phyloP scores from a whole-genome alignment of 2,888 invertebrate species.

The Clitarchus hookeri region DNA sequence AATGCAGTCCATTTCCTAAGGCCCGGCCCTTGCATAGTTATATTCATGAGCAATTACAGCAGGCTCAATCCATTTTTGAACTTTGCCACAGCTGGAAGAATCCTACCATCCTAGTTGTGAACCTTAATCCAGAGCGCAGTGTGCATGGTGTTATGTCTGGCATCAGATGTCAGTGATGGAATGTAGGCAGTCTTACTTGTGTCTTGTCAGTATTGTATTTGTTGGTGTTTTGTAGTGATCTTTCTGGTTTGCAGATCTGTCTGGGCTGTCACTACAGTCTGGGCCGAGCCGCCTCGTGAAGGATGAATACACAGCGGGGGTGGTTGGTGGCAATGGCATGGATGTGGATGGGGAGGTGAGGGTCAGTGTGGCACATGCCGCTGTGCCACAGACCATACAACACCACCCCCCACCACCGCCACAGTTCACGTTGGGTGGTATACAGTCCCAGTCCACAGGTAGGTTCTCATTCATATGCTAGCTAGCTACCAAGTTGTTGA shows the following conservation, averaged over 20 bases:
- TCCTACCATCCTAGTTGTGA: no score
- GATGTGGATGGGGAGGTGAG: constrained; percentile 66
- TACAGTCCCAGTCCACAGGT: constrained; percentile 54
- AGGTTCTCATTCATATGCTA: background rate
- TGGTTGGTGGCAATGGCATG: constrained; percentile 57
- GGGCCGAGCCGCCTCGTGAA: constrained; percentile 81
- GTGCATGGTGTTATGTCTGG: no score
- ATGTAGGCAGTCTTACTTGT: no score
- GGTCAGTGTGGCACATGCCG: constrained; percentile 40
- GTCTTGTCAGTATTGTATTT: no score
- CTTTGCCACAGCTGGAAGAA: no score
- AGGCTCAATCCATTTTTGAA: no score
- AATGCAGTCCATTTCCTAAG: no score
- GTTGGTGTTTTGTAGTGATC: no score
- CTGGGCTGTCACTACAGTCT: constrained; percentile 77
- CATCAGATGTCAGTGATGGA: no score
- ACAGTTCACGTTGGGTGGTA: constrained; percentile 52
- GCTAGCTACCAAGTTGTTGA: background rate
- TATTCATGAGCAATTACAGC: no score
- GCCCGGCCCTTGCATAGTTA: no score
- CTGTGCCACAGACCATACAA: constrained; percentile 65
- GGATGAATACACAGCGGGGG: constrained; percentile 86
- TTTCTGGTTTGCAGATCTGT: constrained; percentile 70
- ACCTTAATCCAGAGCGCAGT: no score
- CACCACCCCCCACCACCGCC: constrained; percentile 66